Percentiles rank a stretch among this genome's conserved stretches.
Conservation (phyloP, 2,113 vertebrate genomes). For the Trogon melanurus region DNA sequence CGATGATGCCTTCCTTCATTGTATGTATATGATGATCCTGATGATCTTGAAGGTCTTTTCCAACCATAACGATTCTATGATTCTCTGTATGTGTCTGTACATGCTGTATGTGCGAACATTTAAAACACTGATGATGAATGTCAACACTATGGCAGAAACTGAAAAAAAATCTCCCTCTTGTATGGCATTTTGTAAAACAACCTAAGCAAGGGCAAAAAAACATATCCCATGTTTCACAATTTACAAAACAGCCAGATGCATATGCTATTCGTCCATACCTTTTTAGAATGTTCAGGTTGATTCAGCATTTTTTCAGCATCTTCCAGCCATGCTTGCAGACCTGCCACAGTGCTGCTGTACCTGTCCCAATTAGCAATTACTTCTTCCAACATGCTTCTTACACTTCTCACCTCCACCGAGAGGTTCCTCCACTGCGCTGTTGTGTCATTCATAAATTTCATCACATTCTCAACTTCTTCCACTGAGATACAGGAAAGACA, state of each 20-base stretch:
- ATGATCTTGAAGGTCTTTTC: too few relatives aligned
- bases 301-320: conserved; percentile 89
- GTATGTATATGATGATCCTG: neutral
- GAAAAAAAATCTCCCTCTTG: neutral
- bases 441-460: conserved; percentile 89
- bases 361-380: conserved; percentile 93
- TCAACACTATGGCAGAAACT: neutral
- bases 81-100: neutral
- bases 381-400: conserved; percentile 94
- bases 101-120: fast-evolving
- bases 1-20: neutral
- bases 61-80: too few relatives aligned
- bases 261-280: conserved; percentile 68
- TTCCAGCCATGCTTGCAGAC: conserved; percentile 92
- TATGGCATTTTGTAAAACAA: neutral
- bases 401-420: conserved; percentile 91
- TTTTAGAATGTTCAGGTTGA: conserved; percentile 87
- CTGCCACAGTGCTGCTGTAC: conserved; percentile 85
- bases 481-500: conserved; percentile 67
- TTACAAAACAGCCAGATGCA: neutral
- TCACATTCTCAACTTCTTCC: conserved; percentile 89
- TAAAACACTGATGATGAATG: neutral
- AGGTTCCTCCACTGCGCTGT: conserved; percentile 93
- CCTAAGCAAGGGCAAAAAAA: neutral
- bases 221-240: neutral